Evolutionary conservation across 2,888 invertebrate species (phyloP), one percentile per base, ranked within the genome.

Genomic region (Eupithecia insigniata): DNA sequence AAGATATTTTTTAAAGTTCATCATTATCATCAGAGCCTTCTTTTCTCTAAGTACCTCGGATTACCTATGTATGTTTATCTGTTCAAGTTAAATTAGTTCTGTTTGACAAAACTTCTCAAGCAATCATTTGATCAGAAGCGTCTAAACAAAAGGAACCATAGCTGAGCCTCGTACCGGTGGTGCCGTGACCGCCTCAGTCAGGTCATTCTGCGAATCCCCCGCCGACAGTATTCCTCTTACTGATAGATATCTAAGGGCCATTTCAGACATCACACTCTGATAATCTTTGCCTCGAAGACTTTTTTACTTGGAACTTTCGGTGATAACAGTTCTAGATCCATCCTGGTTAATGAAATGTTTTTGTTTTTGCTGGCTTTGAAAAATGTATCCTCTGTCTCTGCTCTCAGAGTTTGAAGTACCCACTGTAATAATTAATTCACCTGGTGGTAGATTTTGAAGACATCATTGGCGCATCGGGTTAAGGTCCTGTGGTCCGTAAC

Each of bases 221-320:
- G 69, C 73, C 60, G 70, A 64, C 74, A 22, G 30, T 74, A 65
- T 74, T 71, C 71, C 61, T 46, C 26, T 51, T 68, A 73, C 70
- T 61, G 70, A 73, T 73, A 55, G n/a, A 32, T 67, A 73, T 71
- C 73, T 51, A 62, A 67, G 61, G 51, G 67, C 67, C 30, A 22
- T 26, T 51, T 14, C 30, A 71, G 30, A 71, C 67, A 28, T 43
- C 16, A 22, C 51, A 51, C 26, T 55, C 55, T 55, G 28, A 30
- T 30, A 60, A 60, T 51, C n/a, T 51, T 51, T 51, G 10, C 10
- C 10, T 51, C n/a, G 16, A n/a, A 43, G 2, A 43, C 43, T 18
- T 43, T 6, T 39, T 16, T 39, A 39, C 5, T 16, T 16, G 4
- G 39, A 43, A 43, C 43, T 14, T 18, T 43, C 18, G 0, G 7